Evolutionary conservation across 2,888 invertebrate genomes (phyloP), one percentile per base, ranked within the genome.

Genomic region (Himalopsyche anomala): DNA sequence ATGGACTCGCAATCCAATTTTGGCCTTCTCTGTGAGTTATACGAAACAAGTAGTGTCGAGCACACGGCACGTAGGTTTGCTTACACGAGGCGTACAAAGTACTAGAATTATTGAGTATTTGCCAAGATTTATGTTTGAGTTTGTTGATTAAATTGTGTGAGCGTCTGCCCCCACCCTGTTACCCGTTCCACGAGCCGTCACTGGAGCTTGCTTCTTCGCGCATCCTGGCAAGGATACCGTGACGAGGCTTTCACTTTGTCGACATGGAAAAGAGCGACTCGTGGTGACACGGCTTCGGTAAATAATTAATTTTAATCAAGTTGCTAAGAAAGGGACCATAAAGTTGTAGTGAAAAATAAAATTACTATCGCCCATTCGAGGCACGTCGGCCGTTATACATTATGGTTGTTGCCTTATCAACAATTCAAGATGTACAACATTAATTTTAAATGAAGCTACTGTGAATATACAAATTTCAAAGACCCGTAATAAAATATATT

Each of bases 121-220:
- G 55, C 84, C 45, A 82, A 82, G 86, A 86, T 86, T 86, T 86
- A 86, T 86, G 86, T 86, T 81, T 81, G 86, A 84, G 86, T 74
- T 86, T 86, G 74, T 84, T 86, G 86, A 86, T 86, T 86, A 86
- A 84, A 84, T 86, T 86, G 86, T 84, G 83, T 79, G 84, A 85
- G 85, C 51, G 38, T 79, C 82, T 62, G 69, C 80, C 85, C 83
- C 55, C 19, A 62, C 62, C 62, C 62, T 28, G 62, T 4, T 62
- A 62, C 62, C 62, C 62, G 28, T 62, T 62, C 62, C 83, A 45
- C 80, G 80, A 36, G n/a, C 81, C 86, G 38, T 80, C 83, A 56
- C 83, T 85, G 80, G 62, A 51, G 42, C 17, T 81, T 62, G 62
- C 62, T 62, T 62, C 62, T 62, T 62, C 62, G 62, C 62, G 62